Percentiles rank a stretch among this genome's conserved stretches.
phyloP scores from a whole-genome alignment of 2,888 invertebrate genomes.

The Hybos culiciformis region DNA sequence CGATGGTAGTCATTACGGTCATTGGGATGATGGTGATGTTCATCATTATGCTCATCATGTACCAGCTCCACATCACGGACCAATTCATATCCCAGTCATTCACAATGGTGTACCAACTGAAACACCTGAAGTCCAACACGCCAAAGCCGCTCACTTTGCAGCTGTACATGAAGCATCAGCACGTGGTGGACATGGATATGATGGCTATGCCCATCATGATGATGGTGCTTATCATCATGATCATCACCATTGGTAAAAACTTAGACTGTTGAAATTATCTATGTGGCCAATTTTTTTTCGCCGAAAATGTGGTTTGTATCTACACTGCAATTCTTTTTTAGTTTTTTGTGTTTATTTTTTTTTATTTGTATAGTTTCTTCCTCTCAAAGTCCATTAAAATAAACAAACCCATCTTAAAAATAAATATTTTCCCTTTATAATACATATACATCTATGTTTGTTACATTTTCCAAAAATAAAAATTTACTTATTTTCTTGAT shows the following conservation, averaged over 20 bases:
- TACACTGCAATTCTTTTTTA: too few relatives aligned
- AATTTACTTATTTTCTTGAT: too few relatives aligned
- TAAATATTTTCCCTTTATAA: too few relatives aligned
- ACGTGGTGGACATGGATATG: conserved; percentile 19
- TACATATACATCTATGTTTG: too few relatives aligned
- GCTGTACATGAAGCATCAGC: conserved; percentile 31
- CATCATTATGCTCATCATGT: conserved; percentile 18
- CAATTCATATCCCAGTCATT: conserved; percentile 36
- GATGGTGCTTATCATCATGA: conserved; percentile 25
- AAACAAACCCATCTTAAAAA: too few relatives aligned
- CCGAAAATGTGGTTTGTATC: too few relatives aligned
- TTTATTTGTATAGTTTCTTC: too few relatives aligned
- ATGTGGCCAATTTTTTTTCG: too few relatives aligned
- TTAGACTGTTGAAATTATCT: too few relatives aligned
- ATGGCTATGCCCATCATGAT: conserved; percentile 21
- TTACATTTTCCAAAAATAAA: too few relatives aligned
- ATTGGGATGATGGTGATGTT: conserved; percentile 21
- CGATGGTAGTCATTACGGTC: conserved; percentile 21
- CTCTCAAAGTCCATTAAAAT: too few relatives aligned
- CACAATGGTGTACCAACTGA: conserved; percentile 39
- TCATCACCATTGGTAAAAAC: conserved; percentile 23
- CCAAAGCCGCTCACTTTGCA: conserved; percentile 34
- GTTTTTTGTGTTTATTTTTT: too few relatives aligned
- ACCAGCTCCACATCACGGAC: conserved; percentile 30
- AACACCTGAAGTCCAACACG: conserved; percentile 39